Base-by-base conservation (phyloP, 2,797 vertebrate species). In the Poeciliopsis turneri region DNA sequence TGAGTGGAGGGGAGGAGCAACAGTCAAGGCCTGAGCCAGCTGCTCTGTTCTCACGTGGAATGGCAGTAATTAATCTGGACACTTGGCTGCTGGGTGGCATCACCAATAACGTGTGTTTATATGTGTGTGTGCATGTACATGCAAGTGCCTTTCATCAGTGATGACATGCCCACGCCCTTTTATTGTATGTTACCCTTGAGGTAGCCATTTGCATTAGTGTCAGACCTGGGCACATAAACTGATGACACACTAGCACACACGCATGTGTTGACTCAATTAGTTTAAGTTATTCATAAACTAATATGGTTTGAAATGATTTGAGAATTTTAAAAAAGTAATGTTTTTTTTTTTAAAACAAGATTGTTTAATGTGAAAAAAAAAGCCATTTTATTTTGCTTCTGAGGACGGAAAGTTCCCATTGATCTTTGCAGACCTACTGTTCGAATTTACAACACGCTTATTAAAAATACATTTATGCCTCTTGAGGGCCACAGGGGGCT, bases 31-130 rank as follows among this genome's bases (percentile, higher is more conserved):
- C 87, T 80, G 81, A 82, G 87, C 91, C 89, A 90, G 87, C 83
- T 85, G 69, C 74, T 93, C 89, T 91, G 86, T 86, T 90, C 91
- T 91, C 90, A 94, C 87, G 82, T 92, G 88, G 90, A 89, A 90
- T 86, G 87, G 88, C 84, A 84, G 84, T 95, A 94, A 96, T 96
- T 95, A 94, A 95, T 94, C 90, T 95, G 90, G 92, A 94, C 93
- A 90, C 85, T 88, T 85, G 81, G 90, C 91, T 91, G 84, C 87
- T 89, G 88, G 92, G 90, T 93, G 91, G 92, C 90, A 92, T 95
- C 90, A 90, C 89, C 84, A 66, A 72, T 86, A 81, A 78, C 61
- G 59, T 73, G 71, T 12, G 33, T 5, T 10, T 72, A 46, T 49
- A 18, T 76, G 46, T 33, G n/a, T 30, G 46, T 33, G 49, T 20